Evolutionary conservation across 2,797 vertebrate genomes (phyloP).

Genomic region (Notolabrus celidotus): DNA sequence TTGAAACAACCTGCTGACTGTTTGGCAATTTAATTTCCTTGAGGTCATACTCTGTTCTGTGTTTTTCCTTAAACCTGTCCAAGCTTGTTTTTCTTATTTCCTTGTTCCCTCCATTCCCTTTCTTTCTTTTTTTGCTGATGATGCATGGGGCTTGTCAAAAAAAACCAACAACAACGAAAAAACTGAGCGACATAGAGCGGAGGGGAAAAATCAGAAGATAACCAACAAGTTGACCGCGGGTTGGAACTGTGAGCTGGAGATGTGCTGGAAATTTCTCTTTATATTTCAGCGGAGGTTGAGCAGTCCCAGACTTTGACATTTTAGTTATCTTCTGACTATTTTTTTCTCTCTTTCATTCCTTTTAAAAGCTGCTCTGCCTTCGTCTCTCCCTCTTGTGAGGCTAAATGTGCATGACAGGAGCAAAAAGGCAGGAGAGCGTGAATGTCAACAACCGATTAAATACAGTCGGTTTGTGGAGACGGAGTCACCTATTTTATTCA

Average conservation of each 20-base stretch:
- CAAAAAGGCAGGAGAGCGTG: conserved; percentile 45
- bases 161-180: conserved; percentile 21
- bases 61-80: conserved; percentile 41
- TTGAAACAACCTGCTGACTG: conserved; percentile 21
- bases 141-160: conserved; percentile 70
- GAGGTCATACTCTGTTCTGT: conserved; percentile 38
- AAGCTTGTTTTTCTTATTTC: conserved; percentile 56
- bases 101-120: conserved; percentile 10
- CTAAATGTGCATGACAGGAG: conserved; percentile 57
- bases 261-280: conserved; percentile 22
- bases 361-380: conserved; percentile 33
- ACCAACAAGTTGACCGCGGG: conserved; percentile 41
- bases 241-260: conserved; percentile 40
- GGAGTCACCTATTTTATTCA: conserved; percentile 40
- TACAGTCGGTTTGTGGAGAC: conserved; percentile 26
- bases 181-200: conserved; percentile 39
- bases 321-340: conserved; percentile 41
- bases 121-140: conserved; percentile 39
- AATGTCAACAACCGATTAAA: conserved; percentile 68
- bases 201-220: conserved; percentile 28
- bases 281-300: conserved; percentile 23
- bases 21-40: conserved; percentile 56
- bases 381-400: conserved; percentile 34
- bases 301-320: conserved; percentile 56
- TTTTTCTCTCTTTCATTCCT: conserved; percentile 8